Base-by-base conservation (phyloP, 1,140 invertebrate genomes). In the Temnothorax longispinosus region DNA sequence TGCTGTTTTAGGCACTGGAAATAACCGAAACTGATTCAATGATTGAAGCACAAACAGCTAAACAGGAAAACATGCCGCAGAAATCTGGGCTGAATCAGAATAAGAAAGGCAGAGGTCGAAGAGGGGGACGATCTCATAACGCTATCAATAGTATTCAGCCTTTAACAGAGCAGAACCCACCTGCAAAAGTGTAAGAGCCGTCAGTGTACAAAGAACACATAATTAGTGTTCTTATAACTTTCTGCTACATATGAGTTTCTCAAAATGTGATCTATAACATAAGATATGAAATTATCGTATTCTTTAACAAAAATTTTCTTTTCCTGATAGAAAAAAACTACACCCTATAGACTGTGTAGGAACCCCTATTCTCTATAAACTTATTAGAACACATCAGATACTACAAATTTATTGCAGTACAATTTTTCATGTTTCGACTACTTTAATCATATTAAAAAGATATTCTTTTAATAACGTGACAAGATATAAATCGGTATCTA, bases 31-130 rank as follows among this genome's bases (percentile, higher is more conserved):
- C 94, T 2, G 96, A 96, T 91, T 96, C 96, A 0, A 93, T 95
- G 52, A 96, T 96, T 80, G 96, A 97, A 88, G 91, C 94, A 87
- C 95, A 96, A 86, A 92, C 93, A 5, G 96, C 97, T 86, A 97
- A 97, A 93, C 95, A 96, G 50, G 96, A 96, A 88, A 96, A 96
- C 86, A 91, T 92, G 32, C 90, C 94, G 54, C 96, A 96, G 89
- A 94, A 94, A 80, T 91, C 91, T 69, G 91, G 92, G 1, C 86
- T 89, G 69, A 94, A 91, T 87, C 91, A 93, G 47, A 92, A 91
- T 64, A 96, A 96, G 85, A 96, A 95, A 90, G 91, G 94, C 78
- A 92, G 96, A 75, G 94, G 96, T 21, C 92, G 96, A 90, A 94
- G 96, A 77, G 95, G 96, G n/a, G 89, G 85, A 60, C 72, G 96